Base-by-base conservation (phyloP, 2,113 vertebrate species). In the Leptobrachium leishanense region DNA sequence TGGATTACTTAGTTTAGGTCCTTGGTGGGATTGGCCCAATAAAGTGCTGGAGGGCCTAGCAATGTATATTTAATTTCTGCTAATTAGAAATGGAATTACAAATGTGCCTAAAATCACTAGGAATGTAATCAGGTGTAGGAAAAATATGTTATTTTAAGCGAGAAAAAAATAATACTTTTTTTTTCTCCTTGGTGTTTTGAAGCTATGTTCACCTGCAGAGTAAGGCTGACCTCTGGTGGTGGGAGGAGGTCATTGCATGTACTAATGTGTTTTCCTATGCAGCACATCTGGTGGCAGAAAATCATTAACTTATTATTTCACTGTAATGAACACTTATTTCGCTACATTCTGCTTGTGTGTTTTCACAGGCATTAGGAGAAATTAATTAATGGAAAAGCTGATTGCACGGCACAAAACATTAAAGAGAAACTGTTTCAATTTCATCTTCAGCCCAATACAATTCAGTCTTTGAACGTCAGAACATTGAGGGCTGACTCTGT, bases 171-270 rank as follows among this genome's bases (percentile, higher is more conserved):
- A 84, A 79, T 8, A 44, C 79, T 83, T 89, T 82, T 31, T 31
- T 31, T 31, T 31, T 31, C 20, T 8, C 40, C 0, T 31, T 31
- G 20, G 20, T 1, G 20, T 31, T 31, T 31, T 31, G 20, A 31
- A 31, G 20, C 0, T 78, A 11, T 77, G 43, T 81, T 83, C 83
- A 88, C 92, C 85, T 79, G 79, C 90, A 86, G 93, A 90, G 77
- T 92, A 95, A 96, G 89, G 92, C 92, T 95, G 95, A 92, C 91
- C 95, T 92, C 96, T 96, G 91, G 94, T 91, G 95, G 93, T 82
- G 1, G 77, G 76, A 43, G 54, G 66, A 2, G 5, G 43, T 63
- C 77, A 85, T 73, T 82, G 42, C 87, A 88, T 20, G 9, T 6
- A 66, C 39, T 55, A 57, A 67, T 39, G 43, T 44, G 70, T 20